Evolutionary conservation across 2,888 invertebrate genomes (phyloP).

Genomic region (Oligia strigilis): DNA sequence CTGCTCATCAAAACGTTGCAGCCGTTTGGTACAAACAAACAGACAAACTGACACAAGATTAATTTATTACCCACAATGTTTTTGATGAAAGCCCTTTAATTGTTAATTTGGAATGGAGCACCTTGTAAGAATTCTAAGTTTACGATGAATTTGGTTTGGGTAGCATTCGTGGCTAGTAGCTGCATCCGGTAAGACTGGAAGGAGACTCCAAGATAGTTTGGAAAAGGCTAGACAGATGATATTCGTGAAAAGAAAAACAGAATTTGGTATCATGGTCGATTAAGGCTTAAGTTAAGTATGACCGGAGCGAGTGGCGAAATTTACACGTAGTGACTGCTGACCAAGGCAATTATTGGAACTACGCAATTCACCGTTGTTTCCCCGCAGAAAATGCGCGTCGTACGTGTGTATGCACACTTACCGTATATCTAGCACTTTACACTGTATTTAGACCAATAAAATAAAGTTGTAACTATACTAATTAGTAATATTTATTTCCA

Average conservation of each 20-base stretch:
- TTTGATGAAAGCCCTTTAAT: constrained; percentile 17
- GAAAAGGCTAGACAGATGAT: neutral
- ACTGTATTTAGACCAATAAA: neutral
- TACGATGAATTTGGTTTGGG: neutral
- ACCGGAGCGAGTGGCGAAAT: neutral
- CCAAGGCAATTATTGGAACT: neutral
- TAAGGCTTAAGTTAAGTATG: neutral
- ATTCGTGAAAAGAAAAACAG: neutral
- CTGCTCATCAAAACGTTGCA: constrained; percentile 37
- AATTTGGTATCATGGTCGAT: neutral
- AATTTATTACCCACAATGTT: constrained; percentile 47
- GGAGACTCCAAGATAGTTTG: neutral
- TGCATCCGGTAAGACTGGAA: neutral
- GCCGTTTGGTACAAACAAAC: constrained; percentile 43
- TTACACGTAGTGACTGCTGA: neutral
- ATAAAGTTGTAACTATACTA: neutral
- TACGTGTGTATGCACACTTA: neutral
- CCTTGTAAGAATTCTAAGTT: neutral
- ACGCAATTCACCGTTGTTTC: neutral
- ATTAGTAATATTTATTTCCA: constrained; percentile 69
- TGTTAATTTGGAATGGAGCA: neutral
- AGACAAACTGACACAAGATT: constrained; percentile 1
- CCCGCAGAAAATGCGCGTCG: neutral
- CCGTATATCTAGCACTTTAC: neutral
- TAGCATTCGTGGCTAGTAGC: neutral